phyloP scores from a whole-genome alignment of 2,888 invertebrate genomes.

The Microchrysa polita region DNA sequence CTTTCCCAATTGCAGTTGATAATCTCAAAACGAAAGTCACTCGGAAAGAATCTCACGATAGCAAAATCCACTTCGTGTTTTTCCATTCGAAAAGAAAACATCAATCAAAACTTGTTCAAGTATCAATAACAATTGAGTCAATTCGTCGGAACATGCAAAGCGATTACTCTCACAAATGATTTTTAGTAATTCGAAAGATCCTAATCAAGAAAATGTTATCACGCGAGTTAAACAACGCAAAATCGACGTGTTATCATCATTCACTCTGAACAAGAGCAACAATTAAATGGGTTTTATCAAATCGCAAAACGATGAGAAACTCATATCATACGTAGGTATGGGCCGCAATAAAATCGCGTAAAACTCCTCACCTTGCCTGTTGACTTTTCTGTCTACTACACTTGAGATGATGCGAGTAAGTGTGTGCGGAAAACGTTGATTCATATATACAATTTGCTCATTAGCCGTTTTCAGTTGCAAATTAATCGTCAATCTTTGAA shows the following conservation, averaged over 20 bases:
- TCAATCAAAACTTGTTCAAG: too few relatives aligned
- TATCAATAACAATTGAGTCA: too few relatives aligned
- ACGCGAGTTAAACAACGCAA: neutral
- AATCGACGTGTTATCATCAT: conserved; percentile 22
- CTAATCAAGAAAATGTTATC: neutral
- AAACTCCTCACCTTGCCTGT: neutral
- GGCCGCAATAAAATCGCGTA: conserved; percentile 25
- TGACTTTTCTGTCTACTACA: conserved; percentile 17
- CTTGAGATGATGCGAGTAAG: conserved; percentile 23
- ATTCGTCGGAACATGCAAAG: too few relatives aligned
- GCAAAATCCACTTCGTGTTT: too few relatives aligned
- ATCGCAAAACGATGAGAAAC: neutral
- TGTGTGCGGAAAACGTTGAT: conserved; percentile 11
- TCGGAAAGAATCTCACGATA: too few relatives aligned
- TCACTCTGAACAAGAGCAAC: conserved; percentile 11
- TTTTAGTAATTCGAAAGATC: too few relatives aligned
- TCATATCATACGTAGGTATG: neutral
- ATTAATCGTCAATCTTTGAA: neutral
- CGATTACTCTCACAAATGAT: too few relatives aligned
- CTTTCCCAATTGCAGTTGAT: too few relatives aligned
- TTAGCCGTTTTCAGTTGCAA: conserved; percentile 34
- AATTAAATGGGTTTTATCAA: conserved; percentile 25
- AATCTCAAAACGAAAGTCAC: too few relatives aligned
- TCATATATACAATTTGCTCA: conserved; percentile 22
- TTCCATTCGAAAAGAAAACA: too few relatives aligned